These are phyloP conservation scores for Austrofundulus limnaeus DNA, from an alignment of 2,113 vertebrate species.

Conservation along the genomic window DNA sequence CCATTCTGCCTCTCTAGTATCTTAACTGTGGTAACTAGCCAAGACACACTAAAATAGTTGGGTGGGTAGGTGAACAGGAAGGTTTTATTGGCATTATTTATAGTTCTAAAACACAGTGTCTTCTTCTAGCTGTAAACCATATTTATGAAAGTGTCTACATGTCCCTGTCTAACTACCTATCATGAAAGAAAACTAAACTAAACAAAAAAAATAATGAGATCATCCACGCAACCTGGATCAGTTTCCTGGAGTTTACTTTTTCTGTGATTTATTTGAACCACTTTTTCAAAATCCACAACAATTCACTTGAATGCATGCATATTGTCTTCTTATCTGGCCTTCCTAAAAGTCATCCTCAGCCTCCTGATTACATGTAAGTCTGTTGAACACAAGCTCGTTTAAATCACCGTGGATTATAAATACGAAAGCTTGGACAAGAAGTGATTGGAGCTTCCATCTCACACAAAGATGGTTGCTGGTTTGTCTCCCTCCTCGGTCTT, in stretches of 20 bases:
- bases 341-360: no score
- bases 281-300: background rate
- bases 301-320: background rate
- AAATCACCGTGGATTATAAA: background rate
- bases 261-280: background rate
- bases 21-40: constrained; percentile 42
- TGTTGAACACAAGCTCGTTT: no score
- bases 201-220: constrained; percentile 13
- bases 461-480: no score
- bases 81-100: constrained; percentile 5
- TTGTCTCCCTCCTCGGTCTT: no score
- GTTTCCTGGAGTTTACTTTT: background rate
- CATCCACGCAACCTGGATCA: constrained; percentile 2
- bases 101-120: constrained; percentile 7
- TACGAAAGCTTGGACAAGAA: background rate
- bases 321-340: no score
- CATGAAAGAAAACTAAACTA: no score
- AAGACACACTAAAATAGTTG: constrained; percentile 37
- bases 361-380: no score
- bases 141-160: constrained; percentile 56
- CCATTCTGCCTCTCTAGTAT: constrained; percentile 26
- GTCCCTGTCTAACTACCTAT: constrained; percentile 23
- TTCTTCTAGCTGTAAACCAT: constrained; percentile 37
- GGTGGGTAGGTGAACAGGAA: constrained; percentile 13
- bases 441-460: no score